Percentiles rank a stretch among this genome's conserved stretches.
Evolutionary conservation across 2,113 vertebrate species (phyloP).

Genomic region (Falcunculus frontatus): DNA sequence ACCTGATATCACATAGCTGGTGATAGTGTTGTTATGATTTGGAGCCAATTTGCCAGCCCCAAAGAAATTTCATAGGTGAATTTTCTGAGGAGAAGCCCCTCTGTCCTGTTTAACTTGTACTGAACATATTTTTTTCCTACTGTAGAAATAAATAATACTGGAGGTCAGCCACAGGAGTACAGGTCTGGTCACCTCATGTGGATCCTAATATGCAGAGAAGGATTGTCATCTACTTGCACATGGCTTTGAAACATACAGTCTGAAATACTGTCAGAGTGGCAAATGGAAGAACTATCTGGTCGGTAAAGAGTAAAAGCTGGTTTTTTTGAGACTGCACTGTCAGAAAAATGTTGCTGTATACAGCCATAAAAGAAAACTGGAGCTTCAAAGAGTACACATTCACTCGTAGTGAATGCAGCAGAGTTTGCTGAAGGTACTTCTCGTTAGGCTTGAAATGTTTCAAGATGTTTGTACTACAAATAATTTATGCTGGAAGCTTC

Average conservation of each 20-base stretch:
- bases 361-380: not conserved
- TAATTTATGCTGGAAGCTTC: conserved; percentile 19
- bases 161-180: not conserved
- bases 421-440: not conserved
- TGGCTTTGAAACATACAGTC: not conserved
- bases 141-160: not conserved
- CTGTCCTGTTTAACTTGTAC: not conserved
- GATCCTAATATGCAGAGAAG: not conserved
- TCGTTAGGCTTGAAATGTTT: not conserved
- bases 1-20: not conserved
- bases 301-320: not conserved
- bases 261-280: not conserved
- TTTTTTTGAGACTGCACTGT: not conserved
- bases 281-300: not conserved
- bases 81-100: not conserved
- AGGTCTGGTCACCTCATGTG: not conserved
- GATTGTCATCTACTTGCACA: not conserved
- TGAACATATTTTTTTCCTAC: not conserved
- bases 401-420: not conserved
- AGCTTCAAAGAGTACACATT: not conserved
- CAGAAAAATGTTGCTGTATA: not conserved
- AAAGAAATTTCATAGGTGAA: not conserved
- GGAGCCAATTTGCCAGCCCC: not conserved
- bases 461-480: not conserved
- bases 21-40: not conserved